phyloP scores from a whole-genome alignment of 2,113 vertebrate genomes.

The Pedetes capensis region DNA sequence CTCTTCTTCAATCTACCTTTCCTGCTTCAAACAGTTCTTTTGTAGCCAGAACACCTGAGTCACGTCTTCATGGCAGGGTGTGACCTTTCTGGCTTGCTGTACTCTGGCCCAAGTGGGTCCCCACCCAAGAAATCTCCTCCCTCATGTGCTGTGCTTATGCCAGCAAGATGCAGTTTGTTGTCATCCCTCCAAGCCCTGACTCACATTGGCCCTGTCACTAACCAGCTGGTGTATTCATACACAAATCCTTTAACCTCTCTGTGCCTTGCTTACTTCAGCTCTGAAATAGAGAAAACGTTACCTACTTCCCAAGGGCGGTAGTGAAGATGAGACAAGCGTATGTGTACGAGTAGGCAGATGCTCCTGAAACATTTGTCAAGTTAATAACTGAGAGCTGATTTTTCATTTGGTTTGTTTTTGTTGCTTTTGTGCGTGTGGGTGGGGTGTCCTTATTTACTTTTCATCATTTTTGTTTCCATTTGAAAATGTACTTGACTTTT shows the following conservation, averaged over 20 bases:
- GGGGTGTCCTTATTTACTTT: background rate
- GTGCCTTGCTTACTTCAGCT: background rate
- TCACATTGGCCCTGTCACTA: background rate
- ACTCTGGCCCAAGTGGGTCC: conserved; percentile 87
- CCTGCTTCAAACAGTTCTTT: background rate
- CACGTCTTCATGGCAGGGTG: conserved; percentile 70
- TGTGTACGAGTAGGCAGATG: background rate
- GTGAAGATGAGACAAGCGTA: background rate
- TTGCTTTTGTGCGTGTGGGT: fast-evolving
- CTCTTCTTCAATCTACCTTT: background rate
- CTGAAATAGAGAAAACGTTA: background rate
- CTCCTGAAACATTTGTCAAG: background rate
- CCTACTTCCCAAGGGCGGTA: background rate
- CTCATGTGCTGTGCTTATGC: conserved; percentile 81
- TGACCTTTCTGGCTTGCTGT: conserved; percentile 85
- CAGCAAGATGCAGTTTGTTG: conserved; percentile 8
- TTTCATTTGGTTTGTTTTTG: background rate
- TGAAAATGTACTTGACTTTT: background rate
- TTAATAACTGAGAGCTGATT: background rate
- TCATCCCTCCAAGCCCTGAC: background rate
- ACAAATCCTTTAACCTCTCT: background rate
- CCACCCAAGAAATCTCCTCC: conserved; percentile 83
- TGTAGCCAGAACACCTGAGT: background rate
- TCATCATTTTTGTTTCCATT: too few relatives aligned
- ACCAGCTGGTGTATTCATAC: background rate